Evolutionary conservation across 2,888 invertebrate genomes (phyloP).

Genomic region (Amiota communis): DNA sequence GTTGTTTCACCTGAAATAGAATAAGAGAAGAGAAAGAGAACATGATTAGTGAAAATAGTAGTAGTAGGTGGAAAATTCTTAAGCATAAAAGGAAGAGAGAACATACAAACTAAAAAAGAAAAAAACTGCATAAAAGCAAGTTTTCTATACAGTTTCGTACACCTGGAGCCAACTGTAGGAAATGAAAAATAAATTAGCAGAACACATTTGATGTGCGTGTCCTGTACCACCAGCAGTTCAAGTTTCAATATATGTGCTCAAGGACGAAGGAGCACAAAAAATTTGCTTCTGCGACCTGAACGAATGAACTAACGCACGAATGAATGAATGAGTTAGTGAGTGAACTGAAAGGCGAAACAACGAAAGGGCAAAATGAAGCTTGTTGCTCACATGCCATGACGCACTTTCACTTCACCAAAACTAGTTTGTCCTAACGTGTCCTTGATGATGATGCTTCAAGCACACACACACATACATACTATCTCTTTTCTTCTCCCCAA

Average conservation of each 20-base stretch:
- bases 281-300: not conserved
- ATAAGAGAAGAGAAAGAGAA: conserved; percentile 21
- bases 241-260: no score
- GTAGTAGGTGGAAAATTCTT: not conserved
- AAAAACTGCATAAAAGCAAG: no score
- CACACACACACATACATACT: conserved; percentile 21
- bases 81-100: not conserved
- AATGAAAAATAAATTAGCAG: conserved; percentile 33
- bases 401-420: not conserved
- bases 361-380: conserved; percentile 3
- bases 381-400: conserved; percentile 8
- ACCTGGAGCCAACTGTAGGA: not conserved
- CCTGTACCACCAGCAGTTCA: conserved; percentile 1
- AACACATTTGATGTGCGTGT: conserved; percentile 21
- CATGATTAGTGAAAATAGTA: not conserved
- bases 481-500: not conserved
- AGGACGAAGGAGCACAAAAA: not conserved
- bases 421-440: conserved; percentile 5
- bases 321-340: no score
- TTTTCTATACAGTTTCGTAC: no score
- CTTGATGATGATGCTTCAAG: not conserved
- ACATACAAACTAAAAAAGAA: not conserved
- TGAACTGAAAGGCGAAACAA: no score
- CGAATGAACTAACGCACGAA: no score
- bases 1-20: conserved; percentile 81